Evolutionary conservation across 2,888 invertebrate species (phyloP).

Genomic region (Plagodis pulveraria): DNA sequence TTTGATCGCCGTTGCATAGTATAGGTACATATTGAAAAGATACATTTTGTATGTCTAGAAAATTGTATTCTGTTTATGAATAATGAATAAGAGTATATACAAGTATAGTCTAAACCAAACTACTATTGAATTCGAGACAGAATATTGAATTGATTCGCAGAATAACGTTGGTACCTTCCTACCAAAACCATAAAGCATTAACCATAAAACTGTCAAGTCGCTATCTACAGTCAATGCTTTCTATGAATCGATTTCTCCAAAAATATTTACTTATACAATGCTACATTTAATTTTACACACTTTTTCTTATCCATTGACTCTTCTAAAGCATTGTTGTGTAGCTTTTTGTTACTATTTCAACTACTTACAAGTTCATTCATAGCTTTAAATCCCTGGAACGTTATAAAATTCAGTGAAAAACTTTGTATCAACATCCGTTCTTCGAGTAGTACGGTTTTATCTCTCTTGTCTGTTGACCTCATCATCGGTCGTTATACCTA

Average conservation of each 20-base stretch:
- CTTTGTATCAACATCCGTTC: conserved; percentile 40
- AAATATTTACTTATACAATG: conserved; percentile 6
- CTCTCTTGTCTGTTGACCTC: conserved; percentile 43
- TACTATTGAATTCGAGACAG: too few species aligned
- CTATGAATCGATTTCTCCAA: conserved; percentile 22
- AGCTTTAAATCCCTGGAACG: conserved; percentile 22
- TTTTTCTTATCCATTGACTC: conserved; percentile 19
- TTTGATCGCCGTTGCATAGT: too few species aligned
- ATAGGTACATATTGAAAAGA: too few species aligned
- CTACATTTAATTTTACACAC: conserved; percentile 11
- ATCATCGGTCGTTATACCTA: conserved; percentile 34
- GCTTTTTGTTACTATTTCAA: conserved; percentile 30
- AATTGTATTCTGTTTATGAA: too few species aligned
- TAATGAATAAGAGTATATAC: too few species aligned
- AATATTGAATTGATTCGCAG: too few species aligned
- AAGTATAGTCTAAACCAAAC: too few species aligned
- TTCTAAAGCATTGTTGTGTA: conserved; percentile 29
- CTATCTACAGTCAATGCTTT: conserved; percentile 7
- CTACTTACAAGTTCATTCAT: conserved; percentile 28
- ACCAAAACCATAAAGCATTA: too few species aligned
- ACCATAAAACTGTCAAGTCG: too few species aligned
- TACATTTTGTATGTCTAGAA: too few species aligned
- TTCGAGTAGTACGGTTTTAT: conserved; percentile 6
- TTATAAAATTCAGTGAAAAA: conserved; percentile 27
- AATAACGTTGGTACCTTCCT: too few species aligned